Percentiles rank a stretch among this genome's conserved stretches.
These are phyloP conservation scores for Phymorhynchus buccinoides DNA, from an alignment of 1,140 invertebrate species.

Conservation along the genomic window DNA sequence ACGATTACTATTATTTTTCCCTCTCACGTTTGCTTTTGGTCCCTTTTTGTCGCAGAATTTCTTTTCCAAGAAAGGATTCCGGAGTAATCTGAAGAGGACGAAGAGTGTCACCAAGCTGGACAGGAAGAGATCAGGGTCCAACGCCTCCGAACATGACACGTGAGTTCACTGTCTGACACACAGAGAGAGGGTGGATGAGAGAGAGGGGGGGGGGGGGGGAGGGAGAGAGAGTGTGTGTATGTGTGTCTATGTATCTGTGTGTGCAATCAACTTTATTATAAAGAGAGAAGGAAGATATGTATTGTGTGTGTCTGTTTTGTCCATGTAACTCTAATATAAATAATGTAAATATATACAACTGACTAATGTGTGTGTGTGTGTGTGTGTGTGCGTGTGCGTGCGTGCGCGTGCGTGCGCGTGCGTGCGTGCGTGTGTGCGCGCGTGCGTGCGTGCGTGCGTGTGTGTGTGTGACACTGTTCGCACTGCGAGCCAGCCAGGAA, in stretches of 20 bases:
- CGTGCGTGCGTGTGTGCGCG: background rate
- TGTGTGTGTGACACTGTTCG: background rate
- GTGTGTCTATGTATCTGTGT: slow-evolving; percentile 28
- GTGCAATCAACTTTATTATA: too few species aligned
- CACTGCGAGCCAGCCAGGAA: too few species aligned
- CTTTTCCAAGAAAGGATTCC: slow-evolving; percentile 91
- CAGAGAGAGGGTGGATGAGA: background rate
- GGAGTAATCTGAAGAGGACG: slow-evolving; percentile 84
- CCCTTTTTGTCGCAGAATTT: slow-evolving; percentile 79
- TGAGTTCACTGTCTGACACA: slow-evolving; percentile 56
- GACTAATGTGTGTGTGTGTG: too few species aligned
- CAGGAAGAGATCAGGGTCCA: slow-evolving; percentile 78
- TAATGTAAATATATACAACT: too few species aligned
- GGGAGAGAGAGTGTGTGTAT: slow-evolving; percentile 11
- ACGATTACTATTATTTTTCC: background rate
- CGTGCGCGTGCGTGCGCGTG: slow-evolving; percentile 1
- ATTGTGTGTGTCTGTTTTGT: slow-evolving; percentile 21
- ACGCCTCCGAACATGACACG: slow-evolving; percentile 75
- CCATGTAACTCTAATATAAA: too few species aligned
- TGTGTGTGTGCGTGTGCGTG: slow-evolving; percentile 17
- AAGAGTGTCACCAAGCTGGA: slow-evolving; percentile 93
- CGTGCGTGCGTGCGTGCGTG: background rate
- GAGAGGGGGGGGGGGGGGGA: background rate
- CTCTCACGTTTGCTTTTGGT: background rate
- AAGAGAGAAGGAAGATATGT: background rate